Percentiles rank a stretch among this genome's conserved stretches.
These are phyloP conservation scores for Dallia pectoralis DNA, from an alignment of 2,797 vertebrate genomes.

Conservation along the genomic window DNA sequence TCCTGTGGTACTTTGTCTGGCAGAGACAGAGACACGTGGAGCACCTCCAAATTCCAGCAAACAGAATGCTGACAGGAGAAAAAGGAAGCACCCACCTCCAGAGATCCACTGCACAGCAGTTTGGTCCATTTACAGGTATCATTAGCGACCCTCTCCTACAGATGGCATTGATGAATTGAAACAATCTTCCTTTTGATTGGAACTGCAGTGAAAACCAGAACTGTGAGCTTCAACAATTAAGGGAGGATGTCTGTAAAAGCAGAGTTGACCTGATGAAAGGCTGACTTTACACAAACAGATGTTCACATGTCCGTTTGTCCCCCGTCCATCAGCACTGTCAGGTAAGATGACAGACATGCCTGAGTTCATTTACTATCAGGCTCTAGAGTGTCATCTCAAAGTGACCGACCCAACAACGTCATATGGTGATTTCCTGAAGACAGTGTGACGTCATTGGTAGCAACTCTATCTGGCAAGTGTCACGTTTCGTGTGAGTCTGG, in stretches of 20 bases:
- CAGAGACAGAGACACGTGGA: slow-evolving; percentile 35
- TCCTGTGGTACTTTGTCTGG: slow-evolving; percentile 37
- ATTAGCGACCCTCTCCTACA: slow-evolving; percentile 39
- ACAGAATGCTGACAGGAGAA: slow-evolving; percentile 36
- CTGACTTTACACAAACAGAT: neutral
- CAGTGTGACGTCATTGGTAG: neutral
- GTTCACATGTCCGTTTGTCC: neutral
- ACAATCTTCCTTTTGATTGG: slow-evolving; percentile 37
- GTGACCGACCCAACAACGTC: neutral
- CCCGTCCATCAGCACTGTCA: neutral
- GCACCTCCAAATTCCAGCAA: slow-evolving; percentile 35
- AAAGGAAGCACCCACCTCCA: slow-evolving; percentile 8
- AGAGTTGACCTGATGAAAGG: neutral
- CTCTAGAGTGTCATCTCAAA: neutral
- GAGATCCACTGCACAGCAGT: slow-evolving; percentile 25
- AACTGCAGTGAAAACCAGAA: slow-evolving; percentile 27
- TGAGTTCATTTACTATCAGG: neutral
- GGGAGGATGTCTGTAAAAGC: neutral
- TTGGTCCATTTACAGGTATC: slow-evolving; percentile 33
- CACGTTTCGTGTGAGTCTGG: neutral
- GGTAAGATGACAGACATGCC: neutral
- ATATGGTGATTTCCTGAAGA: neutral
- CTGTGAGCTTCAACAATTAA: neutral
- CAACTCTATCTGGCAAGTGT: neutral
- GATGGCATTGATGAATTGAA: slow-evolving; percentile 38